Evolutionary conservation across 2,797 vertebrate species (phyloP), one percentile per base, ranked within the genome.

Genomic region (Lerista edwardsae): DNA sequence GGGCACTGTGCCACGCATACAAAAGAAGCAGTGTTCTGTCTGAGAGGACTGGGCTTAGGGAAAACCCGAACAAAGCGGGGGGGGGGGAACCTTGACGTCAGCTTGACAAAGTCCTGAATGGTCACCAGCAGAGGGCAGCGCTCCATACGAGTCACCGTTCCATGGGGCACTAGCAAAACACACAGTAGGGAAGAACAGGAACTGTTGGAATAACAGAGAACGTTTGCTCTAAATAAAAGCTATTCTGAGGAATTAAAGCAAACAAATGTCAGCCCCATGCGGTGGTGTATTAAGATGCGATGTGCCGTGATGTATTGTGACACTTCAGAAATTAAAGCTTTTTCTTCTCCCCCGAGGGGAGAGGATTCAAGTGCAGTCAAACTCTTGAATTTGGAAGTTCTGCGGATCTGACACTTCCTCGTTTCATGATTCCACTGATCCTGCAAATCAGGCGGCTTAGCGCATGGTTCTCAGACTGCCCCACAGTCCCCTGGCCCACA

Each of bases 321-420:
- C 94, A 95, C 88, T 93, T 92, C 90, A 93, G 93, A 95, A 94
- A 95, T 94, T 94, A 94, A 93, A 94, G 92, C 89, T 91, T 88
- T 90, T 93, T 93, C 91, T 90, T 89, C 83, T 89, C 68, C 89
- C 92, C 85, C 0, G 1, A 88, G 93, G 87, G 90, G 87, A 91
- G 62, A 93, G 85, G 91, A 94, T 91, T 92, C 88, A 88, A 93
- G 88, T 51, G 75, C 90, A 93, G 87, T 91, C 84, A 91, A 91
- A 91, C 71, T 84, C 91, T 93, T 92, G 88, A 92, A 93, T 84
- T 93, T 89, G 90, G 88, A 94, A 88, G 88, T 91, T 93, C 85
- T 90, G 86, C 86, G 88, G 80, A 82, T 87, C 91, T 85, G 85
- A 93, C 92, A 90, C 90, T 84, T 88, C 90, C 75, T 6, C 76